Evolutionary conservation across 2,888 invertebrate genomes (phyloP).

Genomic region (Zeuzera pyrina): DNA sequence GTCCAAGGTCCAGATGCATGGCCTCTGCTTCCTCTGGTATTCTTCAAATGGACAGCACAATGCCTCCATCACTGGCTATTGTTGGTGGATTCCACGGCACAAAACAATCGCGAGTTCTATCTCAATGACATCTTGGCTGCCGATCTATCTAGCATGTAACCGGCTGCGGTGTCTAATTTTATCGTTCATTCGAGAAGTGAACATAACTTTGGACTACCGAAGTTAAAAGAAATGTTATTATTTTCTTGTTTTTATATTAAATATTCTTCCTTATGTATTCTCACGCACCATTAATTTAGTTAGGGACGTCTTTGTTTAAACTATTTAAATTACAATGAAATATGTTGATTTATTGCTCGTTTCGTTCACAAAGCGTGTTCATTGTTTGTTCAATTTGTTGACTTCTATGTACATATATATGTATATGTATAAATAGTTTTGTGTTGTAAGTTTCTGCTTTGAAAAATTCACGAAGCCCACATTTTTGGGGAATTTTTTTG

Average conservation of each 20-base stretch:
- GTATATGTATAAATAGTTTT: constrained; percentile 8
- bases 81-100: constrained; percentile 29
- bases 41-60: constrained; percentile 61
- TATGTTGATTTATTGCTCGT: too few relatives aligned
- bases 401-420: too few relatives aligned
- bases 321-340: too few relatives aligned
- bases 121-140: constrained; percentile 60
- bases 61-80: constrained; percentile 41
- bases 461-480: constrained; percentile 28
- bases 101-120: constrained; percentile 45
- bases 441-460: constrained; percentile 10
- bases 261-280: too few relatives aligned
- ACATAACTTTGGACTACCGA: constrained; percentile 1
- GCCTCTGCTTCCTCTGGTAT: constrained; percentile 52
- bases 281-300: too few relatives aligned
- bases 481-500: constrained; percentile 15
- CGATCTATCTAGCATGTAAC: constrained; percentile 35
- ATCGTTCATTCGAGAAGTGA: constrained; percentile 4
- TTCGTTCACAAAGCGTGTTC: too few relatives aligned
- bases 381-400: too few relatives aligned
- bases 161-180: constrained; percentile 6
- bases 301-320: too few relatives aligned
- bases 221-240: too few relatives aligned
- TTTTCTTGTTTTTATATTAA: too few relatives aligned
- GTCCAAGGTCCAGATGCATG: constrained; percentile 57